Evolutionary conservation across 92 coral and sea anemone genomes (phyloP).

Genomic region (Chrysogorgia sp.): DNA sequence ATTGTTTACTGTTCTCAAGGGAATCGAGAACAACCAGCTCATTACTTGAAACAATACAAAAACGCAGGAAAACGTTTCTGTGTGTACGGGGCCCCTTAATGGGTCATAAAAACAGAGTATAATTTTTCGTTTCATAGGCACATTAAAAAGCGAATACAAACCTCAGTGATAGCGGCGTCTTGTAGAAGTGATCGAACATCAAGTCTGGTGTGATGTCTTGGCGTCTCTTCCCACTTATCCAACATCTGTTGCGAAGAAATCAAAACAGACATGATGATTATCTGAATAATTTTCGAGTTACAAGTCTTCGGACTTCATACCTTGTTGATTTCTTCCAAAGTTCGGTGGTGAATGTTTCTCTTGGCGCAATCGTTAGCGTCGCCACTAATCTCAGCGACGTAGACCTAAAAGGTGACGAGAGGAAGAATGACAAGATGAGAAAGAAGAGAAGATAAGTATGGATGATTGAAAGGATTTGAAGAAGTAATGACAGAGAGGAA

Average conservation of each 20-base stretch:
- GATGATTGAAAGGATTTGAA: not conserved
- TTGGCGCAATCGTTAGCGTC: conserved; percentile 95
- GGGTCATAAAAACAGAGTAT: too few species aligned
- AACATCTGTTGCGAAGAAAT: conserved; percentile 69
- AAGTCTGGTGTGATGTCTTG: conserved; percentile 79
- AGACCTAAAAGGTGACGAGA: conserved; percentile 64
- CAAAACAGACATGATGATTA: not conserved
- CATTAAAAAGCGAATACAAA: too few species aligned
- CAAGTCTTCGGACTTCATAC: too few species aligned
- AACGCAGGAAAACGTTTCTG: too few species aligned
- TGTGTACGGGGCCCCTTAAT: too few species aligned
- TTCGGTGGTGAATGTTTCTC: conserved; percentile 83
- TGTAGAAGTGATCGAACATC: conserved; percentile 93
- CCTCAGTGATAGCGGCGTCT: conserved; percentile 98
- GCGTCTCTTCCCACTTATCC: conserved; percentile 86
- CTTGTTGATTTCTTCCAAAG: conserved; percentile 92
- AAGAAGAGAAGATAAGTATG: too few species aligned
- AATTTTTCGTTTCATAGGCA: too few species aligned
- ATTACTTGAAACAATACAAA: too few species aligned
- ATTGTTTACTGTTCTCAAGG: too few species aligned
- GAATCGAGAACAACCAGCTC: too few species aligned
- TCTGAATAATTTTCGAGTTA: too few species aligned
- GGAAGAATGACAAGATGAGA: not conserved
- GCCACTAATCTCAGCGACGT: conserved; percentile 87
- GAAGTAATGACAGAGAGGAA: too few species aligned